Conservation (phyloP, 2,888 invertebrate genomes). For the Parapristionchus giblindavisi region DNA sequence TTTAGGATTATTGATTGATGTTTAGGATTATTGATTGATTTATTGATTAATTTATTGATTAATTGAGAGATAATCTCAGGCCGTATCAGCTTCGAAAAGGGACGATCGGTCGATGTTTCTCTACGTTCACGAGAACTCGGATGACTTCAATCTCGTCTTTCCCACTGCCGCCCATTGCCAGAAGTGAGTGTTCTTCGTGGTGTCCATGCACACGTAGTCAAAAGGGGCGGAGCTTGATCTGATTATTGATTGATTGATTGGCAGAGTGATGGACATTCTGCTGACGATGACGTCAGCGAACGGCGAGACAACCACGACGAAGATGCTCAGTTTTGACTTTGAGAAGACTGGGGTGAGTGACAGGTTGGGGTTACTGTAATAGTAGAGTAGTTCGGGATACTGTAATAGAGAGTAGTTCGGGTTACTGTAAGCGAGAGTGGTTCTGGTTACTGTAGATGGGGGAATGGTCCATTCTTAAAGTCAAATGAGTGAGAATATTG, state of each 20-base stretch:
- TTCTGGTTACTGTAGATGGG: too few species aligned
- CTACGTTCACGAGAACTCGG: conserved; percentile 96
- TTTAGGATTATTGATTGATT: too few species aligned
- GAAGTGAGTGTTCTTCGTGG: conserved; percentile 45
- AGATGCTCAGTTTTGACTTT: conserved; percentile 46
- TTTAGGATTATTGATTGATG: too few species aligned
- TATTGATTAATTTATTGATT: too few species aligned
- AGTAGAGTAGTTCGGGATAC: too few species aligned
- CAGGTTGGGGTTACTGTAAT: neutral
- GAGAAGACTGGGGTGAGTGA: conserved; percentile 54
- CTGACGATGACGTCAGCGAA: conserved; percentile 51
- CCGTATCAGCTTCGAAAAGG: conserved; percentile 86
- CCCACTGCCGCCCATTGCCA: conserved; percentile 82
- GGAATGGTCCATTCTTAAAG: too few species aligned
- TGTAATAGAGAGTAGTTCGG: too few species aligned
- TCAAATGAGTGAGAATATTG: too few species aligned
- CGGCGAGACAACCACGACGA: conserved; percentile 12
- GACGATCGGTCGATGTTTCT: conserved; percentile 91
- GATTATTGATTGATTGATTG: conserved; percentile 23
- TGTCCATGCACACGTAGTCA: neutral
- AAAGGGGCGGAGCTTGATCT: neutral
- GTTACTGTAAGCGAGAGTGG: too few species aligned
- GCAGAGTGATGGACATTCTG: conserved; percentile 57
- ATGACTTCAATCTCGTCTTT: conserved; percentile 97
- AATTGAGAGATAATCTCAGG: too few species aligned